These are phyloP conservation scores for Eulimnadia texana DNA, from an alignment of 1,140 invertebrate genomes.

Conservation along the genomic window DNA sequence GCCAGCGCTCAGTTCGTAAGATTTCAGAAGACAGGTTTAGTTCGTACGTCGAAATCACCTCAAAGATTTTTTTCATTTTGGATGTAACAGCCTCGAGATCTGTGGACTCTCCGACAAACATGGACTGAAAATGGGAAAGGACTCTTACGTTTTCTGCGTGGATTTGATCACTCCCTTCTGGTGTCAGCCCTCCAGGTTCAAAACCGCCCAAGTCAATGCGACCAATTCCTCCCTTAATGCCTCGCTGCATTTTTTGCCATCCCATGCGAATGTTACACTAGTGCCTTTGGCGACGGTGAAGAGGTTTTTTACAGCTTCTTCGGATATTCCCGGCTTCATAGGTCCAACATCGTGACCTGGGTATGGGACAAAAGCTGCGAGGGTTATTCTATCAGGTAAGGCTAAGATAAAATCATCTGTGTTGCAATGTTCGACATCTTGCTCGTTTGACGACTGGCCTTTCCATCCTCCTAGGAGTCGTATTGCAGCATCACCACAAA, in stretches of 20 bases:
- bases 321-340: not conserved
- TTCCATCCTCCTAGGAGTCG: not conserved
- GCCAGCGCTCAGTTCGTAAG: not conserved
- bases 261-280: not conserved
- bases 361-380: not conserved
- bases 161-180: not conserved
- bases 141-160: not conserved
- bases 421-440: not conserved
- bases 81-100: not conserved
- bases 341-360: not conserved
- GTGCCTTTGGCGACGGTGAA: not conserved
- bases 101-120: not conserved
- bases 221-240: not conserved
- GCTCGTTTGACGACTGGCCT: not conserved
- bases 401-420: not conserved
- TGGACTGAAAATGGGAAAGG: not conserved
- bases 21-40: not conserved
- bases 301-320: not conserved
- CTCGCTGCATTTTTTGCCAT: not conserved
- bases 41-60: not conserved
- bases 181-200: not conserved
- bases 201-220: not conserved
- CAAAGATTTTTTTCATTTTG: not conserved
- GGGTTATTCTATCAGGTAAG: not conserved
- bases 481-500: not conserved